Evolutionary conservation across 2,113 vertebrate species (phyloP), one percentile per base, ranked within the genome.

Genomic region (Noctilio leporinus): DNA sequence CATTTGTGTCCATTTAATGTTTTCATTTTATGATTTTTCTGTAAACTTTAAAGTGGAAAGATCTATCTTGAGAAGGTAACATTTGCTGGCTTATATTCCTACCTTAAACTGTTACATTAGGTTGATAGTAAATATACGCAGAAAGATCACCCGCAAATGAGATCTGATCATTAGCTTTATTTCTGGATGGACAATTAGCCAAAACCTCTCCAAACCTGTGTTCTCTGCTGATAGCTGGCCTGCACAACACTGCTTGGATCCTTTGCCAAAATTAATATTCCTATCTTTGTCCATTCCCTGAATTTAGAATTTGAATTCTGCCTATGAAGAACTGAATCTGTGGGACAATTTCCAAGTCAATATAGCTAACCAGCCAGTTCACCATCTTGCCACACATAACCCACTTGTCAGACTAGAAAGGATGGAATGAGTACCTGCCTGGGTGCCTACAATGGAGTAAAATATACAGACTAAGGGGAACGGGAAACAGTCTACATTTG

Each of bases 11-110:
- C 26, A 83, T 33, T 33, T 20, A 51, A 3, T 93, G 5, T 59
- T 95, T 87, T 80, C 47, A 85, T 93, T 72, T 96, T 76, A 72
- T 70, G 33, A 84, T 73, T 91, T 81, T 82, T 85, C 45, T 94
- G 12, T 93, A 55, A 94, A 82, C 30, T 80, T 67, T 5, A 95
- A 53, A 38, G 4, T 83, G 69, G 49, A 85, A 69, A 92, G 86
- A 64, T 53, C n/a, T 80, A 91, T 16, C 53, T 91, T 70, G 55
- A 86, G 55, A 94, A 87, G 59, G 8, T 94, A 88, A 81, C 26
- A 45, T 93, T 95, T 93, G 47, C 47, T 88, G 78, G 38, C n/a
- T 91, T 77, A 77, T 17, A 53, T 73, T 6, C 76, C 49, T 84
- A 16, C 17, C 35, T 83, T 45, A 72, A 10, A 69, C 30, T 35